Evolutionary conservation across 2,888 invertebrate genomes (phyloP).

Genomic region (Eupelmus urozonus): DNA sequence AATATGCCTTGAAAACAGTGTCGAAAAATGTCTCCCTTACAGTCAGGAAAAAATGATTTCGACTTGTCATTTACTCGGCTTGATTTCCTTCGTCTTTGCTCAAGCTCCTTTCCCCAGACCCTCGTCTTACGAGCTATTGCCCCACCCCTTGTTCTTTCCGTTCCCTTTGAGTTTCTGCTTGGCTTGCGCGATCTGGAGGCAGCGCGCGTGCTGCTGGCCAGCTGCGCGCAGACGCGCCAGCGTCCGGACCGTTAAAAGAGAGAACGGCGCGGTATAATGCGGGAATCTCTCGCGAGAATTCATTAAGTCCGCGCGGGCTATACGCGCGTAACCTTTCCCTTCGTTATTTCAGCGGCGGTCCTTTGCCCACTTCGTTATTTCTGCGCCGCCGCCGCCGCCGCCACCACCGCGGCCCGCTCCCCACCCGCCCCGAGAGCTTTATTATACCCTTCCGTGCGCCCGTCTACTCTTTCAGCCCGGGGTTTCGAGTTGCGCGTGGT

Average conservation of each 20-base stretch:
- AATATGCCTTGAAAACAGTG: no score
- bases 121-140: background rate
- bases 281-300: slow-evolving; percentile 44
- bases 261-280: slow-evolving; percentile 5
- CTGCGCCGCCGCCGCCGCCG: background rate
- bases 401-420: background rate
- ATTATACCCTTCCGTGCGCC: background rate
- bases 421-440: background rate
- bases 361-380: slow-evolving; percentile 31
- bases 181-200: background rate
- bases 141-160: background rate
- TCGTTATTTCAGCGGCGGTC: slow-evolving; percentile 21
- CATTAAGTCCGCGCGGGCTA: slow-evolving; percentile 23
- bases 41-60: no score
- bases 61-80: background rate
- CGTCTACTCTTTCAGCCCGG: background rate
- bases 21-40: no score
- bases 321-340: background rate
- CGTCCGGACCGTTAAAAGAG: background rate
- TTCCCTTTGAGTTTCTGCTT: slow-evolving; percentile 40
- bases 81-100: background rate
- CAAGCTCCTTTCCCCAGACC: background rate
- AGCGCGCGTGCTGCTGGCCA: background rate
- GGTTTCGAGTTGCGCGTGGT: no score
- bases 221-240: no score